phyloP scores from a whole-genome alignment of 2,888 invertebrate genomes.

The Cecidostiba fungosa region DNA sequence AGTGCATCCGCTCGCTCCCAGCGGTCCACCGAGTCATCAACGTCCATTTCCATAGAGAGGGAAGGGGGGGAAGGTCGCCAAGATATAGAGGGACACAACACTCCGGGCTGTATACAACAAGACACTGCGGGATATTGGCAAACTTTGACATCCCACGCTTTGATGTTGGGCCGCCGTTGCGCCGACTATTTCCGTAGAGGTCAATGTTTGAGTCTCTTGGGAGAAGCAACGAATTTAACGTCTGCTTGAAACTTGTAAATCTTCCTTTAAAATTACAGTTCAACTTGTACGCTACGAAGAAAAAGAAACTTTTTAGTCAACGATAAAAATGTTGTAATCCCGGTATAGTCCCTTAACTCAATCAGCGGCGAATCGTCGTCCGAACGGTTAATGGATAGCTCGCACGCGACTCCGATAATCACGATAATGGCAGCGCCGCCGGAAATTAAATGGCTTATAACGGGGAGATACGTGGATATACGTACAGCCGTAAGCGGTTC shows the following conservation, averaged over 20 bases:
- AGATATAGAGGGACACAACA: neutral
- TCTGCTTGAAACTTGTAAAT: neutral
- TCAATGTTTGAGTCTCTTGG: neutral
- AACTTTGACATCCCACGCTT: constrained; percentile 6
- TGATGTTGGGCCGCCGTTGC: neutral
- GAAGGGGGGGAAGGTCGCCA: neutral
- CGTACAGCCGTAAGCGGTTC: neutral
- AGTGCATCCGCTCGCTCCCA: neutral
- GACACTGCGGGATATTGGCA: constrained; percentile 11
- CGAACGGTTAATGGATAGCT: constrained; percentile 57
- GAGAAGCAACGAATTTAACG: neutral
- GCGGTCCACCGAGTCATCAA: neutral
- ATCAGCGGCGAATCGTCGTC: constrained; percentile 13
- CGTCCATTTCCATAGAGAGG: neutral
- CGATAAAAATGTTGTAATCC: neutral
- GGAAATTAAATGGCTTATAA: constrained; percentile 65
- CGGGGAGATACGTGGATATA: neutral
- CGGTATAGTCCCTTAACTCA: constrained; percentile 41
- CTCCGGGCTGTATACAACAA: neutral
- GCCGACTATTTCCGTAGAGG: neutral
- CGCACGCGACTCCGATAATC: constrained; percentile 66
- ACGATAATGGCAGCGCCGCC: constrained; percentile 61
- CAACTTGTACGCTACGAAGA: no score
- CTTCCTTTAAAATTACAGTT: neutral
- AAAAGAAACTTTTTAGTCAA: neutral